Evolutionary conservation across 2,113 vertebrate genomes (phyloP), one percentile per base, ranked within the genome.

Genomic region (Bagarius yarrelli): DNA sequence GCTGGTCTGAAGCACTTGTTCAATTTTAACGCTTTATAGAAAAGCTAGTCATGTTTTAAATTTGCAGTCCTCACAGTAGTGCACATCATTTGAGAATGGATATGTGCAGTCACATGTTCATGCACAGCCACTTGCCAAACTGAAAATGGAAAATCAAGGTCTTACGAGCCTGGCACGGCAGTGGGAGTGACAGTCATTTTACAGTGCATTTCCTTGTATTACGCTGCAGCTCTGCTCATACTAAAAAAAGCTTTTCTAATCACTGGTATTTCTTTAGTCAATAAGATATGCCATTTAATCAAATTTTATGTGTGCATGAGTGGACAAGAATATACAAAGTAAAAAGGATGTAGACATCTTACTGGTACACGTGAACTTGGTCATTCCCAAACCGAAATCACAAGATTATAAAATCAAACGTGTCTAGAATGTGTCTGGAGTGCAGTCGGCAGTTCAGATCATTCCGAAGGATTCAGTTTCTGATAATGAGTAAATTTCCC

Each of bases 71-170:
- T 2, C 67, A 15, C 27, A 52, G 0, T n/a, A 27, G 44, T 2
- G 52, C 30, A 36, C 11, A 23, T 57, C 9, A 57, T 75, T 14
- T 19, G 8, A 80, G 53, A 30, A 59, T 2, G n/a, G 15, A 19
- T 47, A 44, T 70, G 40, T 44, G 30, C 50, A 23, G 13, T 66
- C 32, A 14, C 50, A n/a, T 69, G 55, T 40, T 36, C 53, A 19
- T 8, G 23, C 23, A 25, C 55, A 40, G 55, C 23, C 1, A 8
- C 73, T 59, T 59, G 52, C 72, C 34, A 57, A 23, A 36, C 14
- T 16, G 1, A 36, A 36, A 57, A 76, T 25, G 23, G 72, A 75
- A 76, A 76, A 76, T 59, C 73, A 59, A 76, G 73, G 73, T 40
- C 55, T 59, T 57, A 56, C 36, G 72, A 75, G 15, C 15, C 53